These are phyloP conservation scores for Psilopogon haemacephalus DNA, from an alignment of 2,113 vertebrate species.

Conservation along the genomic window DNA sequence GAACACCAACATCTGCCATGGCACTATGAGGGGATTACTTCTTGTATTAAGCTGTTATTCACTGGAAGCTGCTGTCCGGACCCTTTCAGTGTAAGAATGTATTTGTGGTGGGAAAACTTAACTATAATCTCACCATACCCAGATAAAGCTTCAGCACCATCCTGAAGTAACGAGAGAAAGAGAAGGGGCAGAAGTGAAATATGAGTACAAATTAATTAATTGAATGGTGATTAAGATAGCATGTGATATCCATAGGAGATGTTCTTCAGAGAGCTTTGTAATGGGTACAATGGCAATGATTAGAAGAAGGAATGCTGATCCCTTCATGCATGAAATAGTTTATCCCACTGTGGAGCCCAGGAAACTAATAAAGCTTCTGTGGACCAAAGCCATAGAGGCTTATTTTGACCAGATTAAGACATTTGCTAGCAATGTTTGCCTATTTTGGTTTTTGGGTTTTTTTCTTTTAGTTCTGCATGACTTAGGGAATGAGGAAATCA, in stretches of 20 bases:
- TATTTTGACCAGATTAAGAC: slow-evolving; percentile 51
- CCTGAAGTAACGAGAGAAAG: neutral
- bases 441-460: neutral
- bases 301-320: slow-evolving; percentile 56
- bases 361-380: slow-evolving; percentile 40
- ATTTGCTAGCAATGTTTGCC: neutral
- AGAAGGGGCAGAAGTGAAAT: neutral
- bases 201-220: slow-evolving; percentile 28
- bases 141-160: neutral
- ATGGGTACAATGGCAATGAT: slow-evolving; percentile 53
- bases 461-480: neutral
- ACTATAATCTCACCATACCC: neutral
- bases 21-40: neutral
- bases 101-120: neutral
- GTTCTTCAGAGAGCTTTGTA: slow-evolving; percentile 38
- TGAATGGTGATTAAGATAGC: slow-evolving; percentile 32
- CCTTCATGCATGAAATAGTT: slow-evolving; percentile 64
- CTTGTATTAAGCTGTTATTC: neutral
- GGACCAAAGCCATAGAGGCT: slow-evolving; percentile 16
- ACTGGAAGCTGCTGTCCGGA: neutral
- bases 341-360: slow-evolving; percentile 35
- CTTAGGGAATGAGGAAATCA: neutral
- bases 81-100: neutral
- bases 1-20: neutral
- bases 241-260: slow-evolving; percentile 31